Conservation (phyloP, 2,113 vertebrate species). For the Hucho hucho region DNA sequence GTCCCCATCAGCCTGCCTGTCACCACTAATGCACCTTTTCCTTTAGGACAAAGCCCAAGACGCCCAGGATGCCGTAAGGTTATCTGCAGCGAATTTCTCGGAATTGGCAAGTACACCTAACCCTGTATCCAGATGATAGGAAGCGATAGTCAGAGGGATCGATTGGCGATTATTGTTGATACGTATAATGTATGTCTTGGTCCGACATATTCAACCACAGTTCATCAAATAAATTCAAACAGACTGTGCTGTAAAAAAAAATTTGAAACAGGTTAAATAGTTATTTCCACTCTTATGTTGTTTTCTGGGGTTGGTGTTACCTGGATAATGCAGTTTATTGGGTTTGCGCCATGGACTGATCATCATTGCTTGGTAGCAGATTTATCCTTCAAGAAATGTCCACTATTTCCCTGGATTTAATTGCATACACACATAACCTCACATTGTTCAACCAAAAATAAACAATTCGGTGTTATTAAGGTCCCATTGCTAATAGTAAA, state of each 20-base stretch:
- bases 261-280: too few relatives aligned
- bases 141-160: slow-evolving; percentile 67
- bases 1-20: slow-evolving; percentile 67
- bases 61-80: slow-evolving; percentile 67
- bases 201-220: not conserved
- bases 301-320: too few relatives aligned
- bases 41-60: slow-evolving; percentile 56
- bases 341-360: too few relatives aligned
- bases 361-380: too few relatives aligned
- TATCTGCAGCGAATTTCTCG: slow-evolving; percentile 76
- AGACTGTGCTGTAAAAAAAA: slow-evolving; percentile 1
- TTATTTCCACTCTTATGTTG: too few relatives aligned
- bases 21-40: slow-evolving; percentile 77
- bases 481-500: too few relatives aligned
- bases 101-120: slow-evolving; percentile 81
- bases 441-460: too few relatives aligned
- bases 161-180: slow-evolving; percentile 50
- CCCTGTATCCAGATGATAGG: slow-evolving; percentile 71
- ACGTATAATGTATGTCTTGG: not conserved
- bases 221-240: not conserved
- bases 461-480: too few relatives aligned
- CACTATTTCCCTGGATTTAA: too few relatives aligned
- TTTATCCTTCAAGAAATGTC: too few relatives aligned
- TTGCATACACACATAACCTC: too few relatives aligned
- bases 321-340: too few relatives aligned